phyloP scores from a whole-genome alignment of 1,140 invertebrate genomes.

The Drosophila kurseongensis region DNA sequence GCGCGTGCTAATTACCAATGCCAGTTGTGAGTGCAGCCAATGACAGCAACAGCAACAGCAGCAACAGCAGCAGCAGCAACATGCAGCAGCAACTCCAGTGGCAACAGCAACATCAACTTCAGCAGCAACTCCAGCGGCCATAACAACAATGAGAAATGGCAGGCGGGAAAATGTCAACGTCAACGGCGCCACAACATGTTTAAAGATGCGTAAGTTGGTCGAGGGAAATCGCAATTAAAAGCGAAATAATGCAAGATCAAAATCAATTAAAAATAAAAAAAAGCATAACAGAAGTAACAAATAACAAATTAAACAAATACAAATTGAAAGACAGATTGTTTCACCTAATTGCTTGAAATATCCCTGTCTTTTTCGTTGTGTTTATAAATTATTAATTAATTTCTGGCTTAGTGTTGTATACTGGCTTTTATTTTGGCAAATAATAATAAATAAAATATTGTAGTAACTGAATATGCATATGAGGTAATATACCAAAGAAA shows the following conservation, averaged over 20 bases:
- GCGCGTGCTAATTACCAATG: slow-evolving; percentile 66
- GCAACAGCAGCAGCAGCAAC: slow-evolving; percentile 2
- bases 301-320: too few species aligned
- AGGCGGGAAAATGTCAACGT: slow-evolving; percentile 35
- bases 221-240: slow-evolving; percentile 39
- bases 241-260: slow-evolving; percentile 5
- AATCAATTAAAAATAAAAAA: neutral
- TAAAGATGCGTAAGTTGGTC: slow-evolving; percentile 25
- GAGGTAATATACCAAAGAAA: too few species aligned
- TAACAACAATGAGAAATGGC: slow-evolving; percentile 41
- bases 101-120: slow-evolving; percentile 10
- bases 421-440: too few species aligned
- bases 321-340: too few species aligned
- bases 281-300: too few species aligned
- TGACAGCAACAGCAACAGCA: slow-evolving; percentile 28
- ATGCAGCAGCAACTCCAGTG: neutral
- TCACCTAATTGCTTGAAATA: too few species aligned
- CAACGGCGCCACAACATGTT: slow-evolving; percentile 32
- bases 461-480: too few species aligned
- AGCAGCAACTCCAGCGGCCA: slow-evolving; percentile 14
- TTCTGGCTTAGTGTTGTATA: too few species aligned
- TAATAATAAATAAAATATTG: too few species aligned
- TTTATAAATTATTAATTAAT: too few species aligned
- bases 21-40: slow-evolving; percentile 49
- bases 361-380: too few species aligned